Base-by-base conservation (phyloP, 1,140 invertebrate species). In the Zophobas morio region DNA sequence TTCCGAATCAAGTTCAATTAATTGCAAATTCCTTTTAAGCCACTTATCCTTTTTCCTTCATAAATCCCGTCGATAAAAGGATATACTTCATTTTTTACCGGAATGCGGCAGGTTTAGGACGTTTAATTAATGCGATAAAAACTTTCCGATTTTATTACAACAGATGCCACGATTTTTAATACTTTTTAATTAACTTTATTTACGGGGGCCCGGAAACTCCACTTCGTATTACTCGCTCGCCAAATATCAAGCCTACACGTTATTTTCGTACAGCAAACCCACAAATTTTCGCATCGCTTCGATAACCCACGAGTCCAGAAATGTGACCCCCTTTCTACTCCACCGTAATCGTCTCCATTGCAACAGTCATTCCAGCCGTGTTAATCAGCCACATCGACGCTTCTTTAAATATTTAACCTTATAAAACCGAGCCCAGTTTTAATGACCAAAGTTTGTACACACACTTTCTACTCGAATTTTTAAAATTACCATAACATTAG, bases 131-230 rank as follows among this genome's bases (percentile, higher is more conserved):
- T 66, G 39, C 6, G 39, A 39, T 63, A 63, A 39, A 63, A 63
- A 39, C 37, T 32, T 46, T 4, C 60, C 37, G 20, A 66, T 66
- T 42, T 66, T n/a, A 57, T 63, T 63, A 63, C 8, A 63, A 63
- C 37, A 63, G 57, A 39, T 63, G 57, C 37, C 36, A 42, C 57
- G 42, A 57, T 63, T 63, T 63, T 63, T 63, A 63, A 37, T 39
- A 39, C 32, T 63, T 63, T 39, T 39, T 63, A 63, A 63, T 63
- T 63, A 37, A 63, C 57, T 63, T 57, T n/a, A 63, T 39, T 63
- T 63, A 63, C 2, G 6, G 32, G 34, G 6, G 57, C 1, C 33
- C 35, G 1, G 33, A 56, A 3, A 33, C 6, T 56, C 33, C 8
- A 56, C 35, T 34, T 1, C 34, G 54, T 6, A 56, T 53, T 53